phyloP scores from a whole-genome alignment of 2,113 vertebrate species.

The Clinocottus analis region DNA sequence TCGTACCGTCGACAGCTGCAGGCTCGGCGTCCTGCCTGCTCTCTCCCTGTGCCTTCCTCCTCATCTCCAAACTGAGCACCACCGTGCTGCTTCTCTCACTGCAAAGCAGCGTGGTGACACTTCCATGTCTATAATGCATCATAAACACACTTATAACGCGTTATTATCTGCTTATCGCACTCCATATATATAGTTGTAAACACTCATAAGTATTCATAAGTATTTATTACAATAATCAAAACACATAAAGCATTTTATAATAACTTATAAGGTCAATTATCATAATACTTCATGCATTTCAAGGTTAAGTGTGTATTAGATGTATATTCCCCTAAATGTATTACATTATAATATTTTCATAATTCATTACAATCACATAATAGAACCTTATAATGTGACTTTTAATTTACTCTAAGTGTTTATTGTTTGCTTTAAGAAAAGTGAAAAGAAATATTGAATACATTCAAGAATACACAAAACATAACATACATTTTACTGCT shows the following conservation, averaged over 20 bases:
- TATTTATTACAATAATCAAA: background rate
- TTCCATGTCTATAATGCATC: background rate
- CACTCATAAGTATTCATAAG: background rate
- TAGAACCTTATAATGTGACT: too few relatives aligned
- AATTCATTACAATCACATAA: background rate
- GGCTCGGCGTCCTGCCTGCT: constrained; percentile 55
- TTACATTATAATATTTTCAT: background rate
- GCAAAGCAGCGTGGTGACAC: background rate
- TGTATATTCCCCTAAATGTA: background rate
- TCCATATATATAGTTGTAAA: too few relatives aligned
- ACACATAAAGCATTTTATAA: background rate
- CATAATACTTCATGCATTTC: background rate
- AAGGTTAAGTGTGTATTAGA: background rate
- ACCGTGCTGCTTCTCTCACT: constrained; percentile 12
- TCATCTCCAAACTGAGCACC: constrained; percentile 54
- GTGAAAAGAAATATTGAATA: too few relatives aligned
- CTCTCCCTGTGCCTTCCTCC: constrained; percentile 76
- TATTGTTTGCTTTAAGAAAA: background rate
- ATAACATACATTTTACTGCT: background rate
- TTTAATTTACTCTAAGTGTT: background rate
- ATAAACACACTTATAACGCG: background rate
- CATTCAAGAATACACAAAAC: too few relatives aligned
- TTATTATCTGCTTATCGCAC: background rate
- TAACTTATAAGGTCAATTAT: background rate
- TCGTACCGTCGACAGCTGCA: constrained; percentile 52